Evolutionary conservation across 2,797 vertebrate species (phyloP).

Genomic region (Hydrophis major): DNA sequence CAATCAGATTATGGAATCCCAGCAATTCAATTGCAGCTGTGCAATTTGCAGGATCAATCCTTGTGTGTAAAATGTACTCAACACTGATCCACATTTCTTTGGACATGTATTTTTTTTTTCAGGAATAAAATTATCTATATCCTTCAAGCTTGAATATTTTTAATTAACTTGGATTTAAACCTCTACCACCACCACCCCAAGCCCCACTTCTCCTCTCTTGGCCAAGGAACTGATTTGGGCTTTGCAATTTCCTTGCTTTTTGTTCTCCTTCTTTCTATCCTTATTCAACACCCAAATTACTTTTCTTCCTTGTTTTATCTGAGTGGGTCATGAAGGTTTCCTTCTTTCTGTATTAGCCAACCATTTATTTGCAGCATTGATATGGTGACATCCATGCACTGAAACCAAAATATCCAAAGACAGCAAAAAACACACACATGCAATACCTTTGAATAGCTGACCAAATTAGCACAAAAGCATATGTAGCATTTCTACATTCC

Average conservation of each 20-base stretch:
- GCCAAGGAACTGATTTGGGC: background rate
- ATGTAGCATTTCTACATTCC: background rate
- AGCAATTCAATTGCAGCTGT: background rate
- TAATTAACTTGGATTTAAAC: background rate
- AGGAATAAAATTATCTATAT: background rate
- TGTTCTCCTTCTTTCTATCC: background rate
- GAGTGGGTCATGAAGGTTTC: background rate
- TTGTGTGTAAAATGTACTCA: background rate
- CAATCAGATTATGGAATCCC: background rate
- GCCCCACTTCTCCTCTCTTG: background rate
- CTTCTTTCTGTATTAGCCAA: background rate
- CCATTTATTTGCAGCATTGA: background rate
- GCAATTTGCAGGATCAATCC: background rate
- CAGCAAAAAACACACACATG: background rate
- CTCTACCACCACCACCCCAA: background rate
- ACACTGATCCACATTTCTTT: background rate
- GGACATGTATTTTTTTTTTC: background rate
- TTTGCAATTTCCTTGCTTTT: background rate
- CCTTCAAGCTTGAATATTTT: background rate
- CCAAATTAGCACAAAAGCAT: background rate
- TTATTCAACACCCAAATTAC: background rate
- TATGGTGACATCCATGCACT: too few species aligned
- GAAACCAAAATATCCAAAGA: background rate
- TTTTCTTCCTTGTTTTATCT: background rate
- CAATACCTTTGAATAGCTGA: background rate